Evolutionary conservation across 2,113 vertebrate species (phyloP).

Genomic region (Malurus elegans): DNA sequence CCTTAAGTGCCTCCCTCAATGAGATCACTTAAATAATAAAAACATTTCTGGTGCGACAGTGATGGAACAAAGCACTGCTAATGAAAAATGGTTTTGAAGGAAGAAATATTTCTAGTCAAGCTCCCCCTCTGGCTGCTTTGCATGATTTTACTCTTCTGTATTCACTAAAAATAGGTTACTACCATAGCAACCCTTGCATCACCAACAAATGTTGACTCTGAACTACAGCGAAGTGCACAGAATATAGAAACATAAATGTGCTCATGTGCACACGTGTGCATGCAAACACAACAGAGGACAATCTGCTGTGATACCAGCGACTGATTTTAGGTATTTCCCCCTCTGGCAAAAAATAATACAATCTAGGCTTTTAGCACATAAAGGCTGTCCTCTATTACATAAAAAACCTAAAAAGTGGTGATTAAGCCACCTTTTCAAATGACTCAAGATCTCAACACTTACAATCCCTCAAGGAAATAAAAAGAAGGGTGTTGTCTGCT

Average conservation of each 20-base stretch:
- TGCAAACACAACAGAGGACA: neutral
- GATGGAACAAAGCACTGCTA: neutral
- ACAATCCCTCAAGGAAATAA: neutral
- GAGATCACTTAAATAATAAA: neutral
- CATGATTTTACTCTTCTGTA: conserved; percentile 27
- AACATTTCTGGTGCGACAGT: neutral
- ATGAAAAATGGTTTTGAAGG: neutral
- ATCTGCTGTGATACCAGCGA: neutral
- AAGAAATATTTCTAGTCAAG: neutral
- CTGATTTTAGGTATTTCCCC: neutral
- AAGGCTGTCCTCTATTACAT: neutral
- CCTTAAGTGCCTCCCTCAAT: neutral
- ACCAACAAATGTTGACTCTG: conserved; percentile 35
- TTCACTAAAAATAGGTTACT: conserved; percentile 69
- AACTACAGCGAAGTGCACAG: neutral
- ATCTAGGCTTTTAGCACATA: neutral
- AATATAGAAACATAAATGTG: neutral
- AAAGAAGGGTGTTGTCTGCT: neutral
- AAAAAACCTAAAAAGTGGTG: neutral
- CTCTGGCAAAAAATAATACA: neutral
- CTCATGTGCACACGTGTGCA: neutral
- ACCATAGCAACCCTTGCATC: conserved; percentile 67
- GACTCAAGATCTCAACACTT: neutral
- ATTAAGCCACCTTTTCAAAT: neutral
- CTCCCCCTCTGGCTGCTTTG: conserved; percentile 27